Percentiles rank a stretch among this genome's conserved stretches.
phyloP scores from a whole-genome alignment of 2,888 invertebrate species.

The Venusia cambrica region DNA sequence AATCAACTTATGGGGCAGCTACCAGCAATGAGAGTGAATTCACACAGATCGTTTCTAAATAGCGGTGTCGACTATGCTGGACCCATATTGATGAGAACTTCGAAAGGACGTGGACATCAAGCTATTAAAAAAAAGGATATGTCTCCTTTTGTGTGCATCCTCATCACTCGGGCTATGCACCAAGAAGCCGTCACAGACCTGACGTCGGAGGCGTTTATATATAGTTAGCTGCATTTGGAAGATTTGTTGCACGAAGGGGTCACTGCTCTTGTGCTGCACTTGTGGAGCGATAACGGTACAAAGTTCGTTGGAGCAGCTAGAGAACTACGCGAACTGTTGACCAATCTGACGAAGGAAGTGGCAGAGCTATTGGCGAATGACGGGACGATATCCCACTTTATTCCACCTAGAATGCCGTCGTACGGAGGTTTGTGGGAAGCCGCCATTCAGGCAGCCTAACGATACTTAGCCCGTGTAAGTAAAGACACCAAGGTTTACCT shows the following conservation, averaged over 20 bases:
- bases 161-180: constrained; percentile 33
- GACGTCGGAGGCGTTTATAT: constrained; percentile 30
- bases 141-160: constrained; percentile 29
- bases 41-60: constrained; percentile 14
- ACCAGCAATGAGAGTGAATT: constrained; percentile 19
- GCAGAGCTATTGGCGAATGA: constrained; percentile 16
- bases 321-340: too few relatives aligned
- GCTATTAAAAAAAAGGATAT: constrained; percentile 23
- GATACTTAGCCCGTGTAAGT: constrained; percentile 26
- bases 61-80: constrained; percentile 27
- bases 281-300: constrained; percentile 29
- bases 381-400: constrained; percentile 24
- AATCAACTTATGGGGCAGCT: constrained; percentile 27
- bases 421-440: constrained; percentile 33
- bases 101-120: constrained; percentile 22
- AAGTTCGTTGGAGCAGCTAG: constrained; percentile 26
- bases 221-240: constrained; percentile 24
- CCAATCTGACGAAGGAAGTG: constrained; percentile 12
- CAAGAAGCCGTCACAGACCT: constrained; percentile 36
- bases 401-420: constrained; percentile 22
- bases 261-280: constrained; percentile 18
- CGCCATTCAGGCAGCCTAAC: constrained; percentile 24
- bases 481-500: constrained; percentile 20
- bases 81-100: constrained; percentile 19
- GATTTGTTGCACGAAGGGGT: constrained; percentile 26